Base-by-base conservation (phyloP, 2,113 vertebrate genomes). In the Garra rufa region DNA sequence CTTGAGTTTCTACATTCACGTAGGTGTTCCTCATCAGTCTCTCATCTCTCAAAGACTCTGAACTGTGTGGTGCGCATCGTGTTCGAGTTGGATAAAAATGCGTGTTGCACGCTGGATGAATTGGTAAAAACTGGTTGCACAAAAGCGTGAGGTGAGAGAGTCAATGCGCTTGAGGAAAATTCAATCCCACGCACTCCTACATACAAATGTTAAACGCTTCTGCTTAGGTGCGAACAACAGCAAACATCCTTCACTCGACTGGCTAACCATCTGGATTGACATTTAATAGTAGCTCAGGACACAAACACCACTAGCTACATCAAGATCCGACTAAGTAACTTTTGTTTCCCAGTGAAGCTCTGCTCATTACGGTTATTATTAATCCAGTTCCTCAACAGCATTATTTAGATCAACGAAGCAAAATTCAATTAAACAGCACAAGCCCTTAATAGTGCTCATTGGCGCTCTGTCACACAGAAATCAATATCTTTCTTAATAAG, bases 401-500 rank as follows among this genome's bases (percentile, higher is more conserved):
- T 6, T 13, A 46, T 78, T 44, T 6, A 43, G 15, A 30, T 65
- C 57, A 65, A 79, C 43, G 14, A 44, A 63, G 43, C 38, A 43
- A 78, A 63, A 80, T 80, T 80, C 57, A 21, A 63, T 79, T 44
- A 79, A 46, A 65, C 19, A 19, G 28, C 77, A 65, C 41, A 65
- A 46, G 57, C 15, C 41, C 24, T 80, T 80, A 67, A 80, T 80
- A 21, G 43, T 30, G 41, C 21, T 67, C 43, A 67, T 2, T 48
- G 41, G 43, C 6, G 6, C 59, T 80, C 26, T 63, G 43, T 80
- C 59, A 67, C 15, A 21, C 0, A 50, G 5, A 67, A 80, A 67
- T 80, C 78, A 48, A 80, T 80, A 80, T 30, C 61, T 30, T 46
- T 67, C 26, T 50, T 80, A 80, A 48, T n/a, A 80, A 67, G 43